Evolutionary conservation across 2,888 invertebrate species (phyloP).

Genomic region (Steromphala cineraria): DNA sequence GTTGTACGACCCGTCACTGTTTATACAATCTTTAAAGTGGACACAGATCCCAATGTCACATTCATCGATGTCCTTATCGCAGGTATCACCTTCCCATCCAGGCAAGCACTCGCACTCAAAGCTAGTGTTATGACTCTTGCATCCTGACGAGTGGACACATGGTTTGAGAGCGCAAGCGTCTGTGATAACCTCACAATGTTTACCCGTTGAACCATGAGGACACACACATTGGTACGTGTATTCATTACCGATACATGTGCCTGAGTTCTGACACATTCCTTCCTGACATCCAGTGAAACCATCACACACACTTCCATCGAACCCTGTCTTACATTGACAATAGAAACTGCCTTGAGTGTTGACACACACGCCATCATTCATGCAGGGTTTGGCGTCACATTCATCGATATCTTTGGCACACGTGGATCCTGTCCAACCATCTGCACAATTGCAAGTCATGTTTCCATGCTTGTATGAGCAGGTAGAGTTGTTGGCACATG

Average conservation of each 20-base stretch:
- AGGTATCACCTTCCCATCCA: neutral
- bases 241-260: neutral
- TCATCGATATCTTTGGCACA: conserved; percentile 19
- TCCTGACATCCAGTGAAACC: neutral
- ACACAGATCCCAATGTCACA: neutral
- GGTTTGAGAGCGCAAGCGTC: conserved; percentile 33
- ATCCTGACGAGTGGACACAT: neutral
- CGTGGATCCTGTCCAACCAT: neutral
- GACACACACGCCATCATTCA: conserved; percentile 27
- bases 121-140: neutral
- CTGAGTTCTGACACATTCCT: neutral
- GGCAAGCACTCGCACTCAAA: neutral
- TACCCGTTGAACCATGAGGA: neutral
- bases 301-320: conserved; percentile 34
- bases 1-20: conserved; percentile 28
- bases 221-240: neutral
- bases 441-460: neutral
- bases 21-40: conserved; percentile 25
- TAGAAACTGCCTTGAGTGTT: conserved; percentile 31
- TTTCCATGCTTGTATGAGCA: conserved; percentile 28
- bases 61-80: neutral
- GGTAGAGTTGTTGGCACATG: neutral
- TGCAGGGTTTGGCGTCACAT: neutral
- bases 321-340: conserved; percentile 33
- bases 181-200: conserved; percentile 11